Evolutionary conservation across 37 sponge, comb jelly and placozoan species (phyloP).

Genomic region (Oscarella lobularis): DNA sequence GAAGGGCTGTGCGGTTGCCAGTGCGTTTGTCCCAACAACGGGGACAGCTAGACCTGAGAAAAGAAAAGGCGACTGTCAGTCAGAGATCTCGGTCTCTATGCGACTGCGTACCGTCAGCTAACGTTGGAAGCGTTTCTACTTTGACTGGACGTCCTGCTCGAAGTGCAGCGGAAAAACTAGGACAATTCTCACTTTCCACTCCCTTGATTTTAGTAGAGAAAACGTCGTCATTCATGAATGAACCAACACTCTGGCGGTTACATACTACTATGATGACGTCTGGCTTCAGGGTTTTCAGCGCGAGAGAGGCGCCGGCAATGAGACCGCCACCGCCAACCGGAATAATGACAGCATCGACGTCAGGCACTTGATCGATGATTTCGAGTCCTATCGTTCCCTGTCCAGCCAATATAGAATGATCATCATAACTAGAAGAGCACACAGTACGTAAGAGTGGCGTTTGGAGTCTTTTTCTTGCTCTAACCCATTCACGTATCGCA

Average conservation of each 20-base stretch:
- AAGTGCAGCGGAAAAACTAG: constrained; percentile 51
- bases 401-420: constrained; percentile 62
- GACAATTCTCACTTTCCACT: constrained; percentile 65
- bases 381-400: constrained; percentile 76
- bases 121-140: constrained; percentile 25
- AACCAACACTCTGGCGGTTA: constrained; percentile 13
- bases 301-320: constrained; percentile 65
- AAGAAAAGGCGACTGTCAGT: too few species aligned
- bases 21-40: constrained; percentile 48
- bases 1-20: constrained; percentile 47
- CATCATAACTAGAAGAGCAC: constrained; percentile 40
- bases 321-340: constrained; percentile 88
- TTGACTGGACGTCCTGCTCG: constrained; percentile 47
- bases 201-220: constrained; percentile 23
- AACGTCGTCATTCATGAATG: background rate
- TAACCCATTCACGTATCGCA: constrained; percentile 71
- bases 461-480: constrained; percentile 4
- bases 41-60: constrained; percentile 14
- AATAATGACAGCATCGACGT: constrained; percentile 63
- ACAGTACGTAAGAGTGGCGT: background rate
- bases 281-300: constrained; percentile 61
- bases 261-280: constrained; percentile 42
- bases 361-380: constrained; percentile 57
- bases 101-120: constrained; percentile 68
- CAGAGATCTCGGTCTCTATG: too few species aligned